Base-by-base conservation (phyloP, 2,888 invertebrate genomes). In the Trissolcus brochymenae region DNA sequence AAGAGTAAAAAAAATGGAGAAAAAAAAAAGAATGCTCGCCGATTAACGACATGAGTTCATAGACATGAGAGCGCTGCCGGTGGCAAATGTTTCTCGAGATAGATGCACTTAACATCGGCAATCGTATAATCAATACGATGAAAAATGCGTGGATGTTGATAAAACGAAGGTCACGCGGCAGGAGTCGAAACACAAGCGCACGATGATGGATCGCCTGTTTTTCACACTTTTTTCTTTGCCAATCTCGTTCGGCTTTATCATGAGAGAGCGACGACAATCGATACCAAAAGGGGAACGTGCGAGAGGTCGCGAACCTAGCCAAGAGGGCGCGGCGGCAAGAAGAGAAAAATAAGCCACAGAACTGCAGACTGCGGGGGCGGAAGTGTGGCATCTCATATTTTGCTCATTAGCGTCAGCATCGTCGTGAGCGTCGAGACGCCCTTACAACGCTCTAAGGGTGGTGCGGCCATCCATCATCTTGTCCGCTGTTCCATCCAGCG, bases 371-470 rank as follows among this genome's bases (percentile, higher is more conserved):
- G 80, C 72, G 80, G 79, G 85, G 85, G 81, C 77, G 74, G 79
- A 77, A 82, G 83, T 84, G 85, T 85, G 86, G 86, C 86, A 87
- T 87, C 88, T 88, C 88, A 87, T 88, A 88, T 88, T 88, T 88
- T 88, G 87, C 88, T 88, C 88, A 88, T 88, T 89, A 89, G 88
- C 88, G 88, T 87, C 87, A 87, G 87, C 87, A 84, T 85, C 86
- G 87, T 85, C 86, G 87, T 87, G 84, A 86, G 85, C 86, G 85
- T 84, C 85, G 84, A 83, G 86, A 85, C 85, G 84, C 84, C 85
- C 87, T 86, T 84, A 82, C 83, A 54, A 75, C 60, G 78, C 82
- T 51, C 4, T 81, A 83, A 84, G 82, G 82, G 81, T 82, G 81
- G 81, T 82, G 81, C 82, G 82, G 81, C 86, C 87, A 88, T 88